Base-by-base conservation (phyloP, 2,113 vertebrate species). In the Chionis minor region DNA sequence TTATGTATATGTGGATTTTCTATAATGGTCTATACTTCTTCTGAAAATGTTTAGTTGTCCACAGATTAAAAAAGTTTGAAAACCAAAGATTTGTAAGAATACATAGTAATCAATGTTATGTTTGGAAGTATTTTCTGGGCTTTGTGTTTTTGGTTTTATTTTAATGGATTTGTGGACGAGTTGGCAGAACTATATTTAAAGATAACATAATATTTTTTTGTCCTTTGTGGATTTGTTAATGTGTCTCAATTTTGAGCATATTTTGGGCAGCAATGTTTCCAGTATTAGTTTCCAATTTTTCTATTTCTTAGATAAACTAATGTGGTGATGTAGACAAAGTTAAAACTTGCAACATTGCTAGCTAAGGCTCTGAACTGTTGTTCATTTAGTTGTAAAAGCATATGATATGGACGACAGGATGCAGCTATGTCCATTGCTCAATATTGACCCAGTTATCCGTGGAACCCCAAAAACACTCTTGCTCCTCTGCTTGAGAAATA, bases 61-160 rank as follows among this genome's bases (percentile, higher is more conserved):
- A 71, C 6, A 73, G 54, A 65, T 23, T 19, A 66, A 47, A 82
- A 21, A 63, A 45, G 4, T 16, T 54, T 67, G 35, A 79, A 85
- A 63, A 30, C 8, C 19, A 62, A 54, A 87, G 16, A 35, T 74
- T 69, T 8, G 19, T 89, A 51, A 42, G 14, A 79, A 52, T 51
- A 26, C 9, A 7, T 15, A 24, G 8, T 70, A 40, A 66, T 14
- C 28, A 59, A 9, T 9, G 71, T 74, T 6, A 17, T 10, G 3
- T 79, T 90, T 89, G 42, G 55, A 84, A 67, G 8, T 65, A 2
- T 0, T 0, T 70, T 69, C 13, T 87, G 15, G 0, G 3, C 54
- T 71, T 55, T 71, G 33, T 62, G 32, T 3, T 75, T 88, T 81
- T 74, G 6, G 3, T 52, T 94, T 95, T 54, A 21, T 4, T 84